Base-by-base conservation (phyloP, 1,140 invertebrate species). In the Lepidurus arcticus region DNA sequence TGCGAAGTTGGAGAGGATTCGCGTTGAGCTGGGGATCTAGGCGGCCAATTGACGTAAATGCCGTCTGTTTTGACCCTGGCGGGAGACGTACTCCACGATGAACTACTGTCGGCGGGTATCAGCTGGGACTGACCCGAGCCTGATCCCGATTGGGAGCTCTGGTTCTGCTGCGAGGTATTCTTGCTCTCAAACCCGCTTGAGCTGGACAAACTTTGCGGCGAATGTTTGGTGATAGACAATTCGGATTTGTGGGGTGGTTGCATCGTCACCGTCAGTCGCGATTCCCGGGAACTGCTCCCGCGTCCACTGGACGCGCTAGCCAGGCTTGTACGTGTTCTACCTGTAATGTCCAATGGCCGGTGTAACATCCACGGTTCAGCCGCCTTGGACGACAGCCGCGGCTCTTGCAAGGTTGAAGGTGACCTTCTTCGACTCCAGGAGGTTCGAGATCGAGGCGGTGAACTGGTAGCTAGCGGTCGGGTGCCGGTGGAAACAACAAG, bases 101-200 rank as follows among this genome's bases (percentile, higher is more conserved):
- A 75, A 44, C 90, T 89, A 76, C 89, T 92, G 79, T 79, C 81
- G 79, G 90, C 89, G 81, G 89, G 89, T 81, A 88, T 80, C 76
- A 79, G 82, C 81, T 81, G 81, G 44, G 77, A 82, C 42, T 80
- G 82, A 80, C 75, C 81, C 78, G 76, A 76, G 34, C 78, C 78
- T 45, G 78, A 78, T 21, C 80, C 82, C 53, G 81, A 83, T 74
- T 83, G 86, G 6, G 89, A 90, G 81, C 90, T 91, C 83, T 92
- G 90, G 86, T 89, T 94, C 85, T 88, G 92, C 84, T 88, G 92
- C 3, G 90, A 94, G n/a, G 93, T 95, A 85, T 96, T 96, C 83
- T 95, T 93, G 82, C 93, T 95, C 21, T 94, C 94, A 82, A 95
- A 95, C 0, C 94, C 94, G 83, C 92, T 93, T 6, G 92, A 92